phyloP scores from a whole-genome alignment of 2,113 vertebrate species.

The Ancistrus triradiatus region DNA sequence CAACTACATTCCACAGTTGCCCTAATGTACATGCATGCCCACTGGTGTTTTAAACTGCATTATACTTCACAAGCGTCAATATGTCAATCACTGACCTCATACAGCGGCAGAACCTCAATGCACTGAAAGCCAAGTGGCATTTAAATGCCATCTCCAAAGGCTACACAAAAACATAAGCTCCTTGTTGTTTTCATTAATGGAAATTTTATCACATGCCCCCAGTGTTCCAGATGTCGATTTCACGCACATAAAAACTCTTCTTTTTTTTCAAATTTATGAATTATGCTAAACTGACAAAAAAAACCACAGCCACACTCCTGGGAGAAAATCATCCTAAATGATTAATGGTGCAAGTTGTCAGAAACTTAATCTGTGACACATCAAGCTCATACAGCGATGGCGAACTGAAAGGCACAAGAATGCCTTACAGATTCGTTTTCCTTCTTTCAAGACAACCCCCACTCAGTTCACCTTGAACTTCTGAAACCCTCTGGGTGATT shows the following conservation, averaged over 20 bases:
- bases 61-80: background rate
- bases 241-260: no score
- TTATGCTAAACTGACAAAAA: no score
- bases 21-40: background rate
- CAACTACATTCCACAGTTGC: no score
- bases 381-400: constrained; percentile 9
- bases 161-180: background rate
- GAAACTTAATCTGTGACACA: constrained; percentile 11
- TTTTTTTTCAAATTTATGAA: no score
- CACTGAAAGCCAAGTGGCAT: background rate
- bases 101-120: background rate
- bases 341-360: constrained; percentile 22
- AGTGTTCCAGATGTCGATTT: no score
- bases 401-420: constrained; percentile 11
- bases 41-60: background rate
- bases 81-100: constrained; percentile 16
- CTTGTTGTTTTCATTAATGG: background rate
- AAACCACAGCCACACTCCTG: background rate
- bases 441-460: background rate
- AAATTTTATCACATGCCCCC: background rate
- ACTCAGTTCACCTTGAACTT: constrained; percentile 5
- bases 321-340: background rate
- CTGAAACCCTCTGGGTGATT: background rate
- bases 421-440: constrained; percentile 6
- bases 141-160: constrained; percentile 9